Evolutionary conservation across 2,888 invertebrate genomes (phyloP).

Genomic region (Brachypterus glaber): DNA sequence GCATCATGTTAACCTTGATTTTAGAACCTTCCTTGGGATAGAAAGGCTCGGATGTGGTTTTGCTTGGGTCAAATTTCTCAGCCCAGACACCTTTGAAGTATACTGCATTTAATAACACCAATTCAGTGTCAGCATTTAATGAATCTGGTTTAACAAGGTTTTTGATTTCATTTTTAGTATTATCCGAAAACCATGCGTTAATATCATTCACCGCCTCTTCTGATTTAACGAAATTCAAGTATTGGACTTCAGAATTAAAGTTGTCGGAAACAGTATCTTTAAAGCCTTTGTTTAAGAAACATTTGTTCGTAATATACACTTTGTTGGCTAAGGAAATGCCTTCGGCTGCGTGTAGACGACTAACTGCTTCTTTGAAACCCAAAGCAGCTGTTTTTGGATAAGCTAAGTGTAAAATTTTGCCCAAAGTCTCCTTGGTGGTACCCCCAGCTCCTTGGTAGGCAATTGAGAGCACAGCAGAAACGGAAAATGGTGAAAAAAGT

Average conservation of each 20-base stretch:
- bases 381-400: conserved; percentile 24
- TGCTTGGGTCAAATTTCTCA: conserved; percentile 49
- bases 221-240: conserved; percentile 51
- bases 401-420: conserved; percentile 27
- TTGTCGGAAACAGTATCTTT: conserved; percentile 48
- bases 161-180: conserved; percentile 75
- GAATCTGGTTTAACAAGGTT: conserved; percentile 56
- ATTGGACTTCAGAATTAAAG: conserved; percentile 55
- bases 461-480: conserved; percentile 37
- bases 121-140: conserved; percentile 47
- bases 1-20: conserved; percentile 67
- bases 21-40: conserved; percentile 45
- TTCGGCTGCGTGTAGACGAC: conserved; percentile 31
- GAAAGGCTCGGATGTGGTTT: conserved; percentile 56
- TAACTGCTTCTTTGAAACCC: conserved; percentile 28
- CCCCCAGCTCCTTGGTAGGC: conserved; percentile 37
- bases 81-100: conserved; percentile 77
- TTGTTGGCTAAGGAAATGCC: conserved; percentile 63
- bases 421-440: conserved; percentile 31
- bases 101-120: conserved; percentile 77
- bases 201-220: conserved; percentile 49
- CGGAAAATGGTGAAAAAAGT: conserved; percentile 39
- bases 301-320: conserved; percentile 48
- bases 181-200: conserved; percentile 69
- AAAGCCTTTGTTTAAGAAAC: conserved; percentile 47